Evolutionary conservation across 2,797 vertebrate genomes (phyloP).

Genomic region (Menidia menidia): DNA sequence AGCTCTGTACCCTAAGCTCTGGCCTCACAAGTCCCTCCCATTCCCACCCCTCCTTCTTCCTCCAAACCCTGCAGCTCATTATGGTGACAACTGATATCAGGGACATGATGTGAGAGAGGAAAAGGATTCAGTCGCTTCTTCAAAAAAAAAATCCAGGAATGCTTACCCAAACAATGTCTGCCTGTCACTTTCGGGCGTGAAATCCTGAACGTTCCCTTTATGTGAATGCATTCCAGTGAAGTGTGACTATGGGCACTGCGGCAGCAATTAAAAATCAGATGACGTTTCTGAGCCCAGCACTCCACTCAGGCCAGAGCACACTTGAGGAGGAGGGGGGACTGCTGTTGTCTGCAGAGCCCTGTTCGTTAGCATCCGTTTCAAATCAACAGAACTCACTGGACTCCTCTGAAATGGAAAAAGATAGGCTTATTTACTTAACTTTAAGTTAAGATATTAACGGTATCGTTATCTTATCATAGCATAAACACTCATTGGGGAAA

Average conservation of each 20-base stretch:
- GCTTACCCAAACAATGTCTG: conserved; percentile 43
- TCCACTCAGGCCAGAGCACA: conserved; percentile 18
- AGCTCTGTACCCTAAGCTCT: neutral
- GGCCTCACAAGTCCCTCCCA: conserved; percentile 18
- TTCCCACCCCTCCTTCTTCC: neutral
- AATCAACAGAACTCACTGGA: neutral
- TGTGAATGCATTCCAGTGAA: conserved; percentile 43
- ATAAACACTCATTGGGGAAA: neutral
- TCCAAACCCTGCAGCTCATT: conserved; percentile 49
- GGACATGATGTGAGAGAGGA: conserved; percentile 17
- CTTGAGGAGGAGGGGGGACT: neutral
- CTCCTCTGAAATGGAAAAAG: neutral
- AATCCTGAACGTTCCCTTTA: conserved; percentile 38
- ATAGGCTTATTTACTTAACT: neutral
- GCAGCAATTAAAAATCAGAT: conserved; percentile 59
- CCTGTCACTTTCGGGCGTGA: conserved; percentile 17
- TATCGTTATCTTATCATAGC: neutral
- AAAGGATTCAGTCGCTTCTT: conserved; percentile 28
- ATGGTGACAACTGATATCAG: conserved; percentile 51
- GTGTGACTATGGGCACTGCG: conserved; percentile 49
- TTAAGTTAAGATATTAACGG: neutral
- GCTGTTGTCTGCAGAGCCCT: conserved; percentile 2
- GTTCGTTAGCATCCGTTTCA: neutral
- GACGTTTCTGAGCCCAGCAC: conserved; percentile 31
- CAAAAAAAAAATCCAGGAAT: conserved; percentile 43